These are phyloP conservation scores for Coracias cyanogaster DNA, from an alignment of 2,797 vertebrate genomes.

Conservation along the genomic window DNA sequence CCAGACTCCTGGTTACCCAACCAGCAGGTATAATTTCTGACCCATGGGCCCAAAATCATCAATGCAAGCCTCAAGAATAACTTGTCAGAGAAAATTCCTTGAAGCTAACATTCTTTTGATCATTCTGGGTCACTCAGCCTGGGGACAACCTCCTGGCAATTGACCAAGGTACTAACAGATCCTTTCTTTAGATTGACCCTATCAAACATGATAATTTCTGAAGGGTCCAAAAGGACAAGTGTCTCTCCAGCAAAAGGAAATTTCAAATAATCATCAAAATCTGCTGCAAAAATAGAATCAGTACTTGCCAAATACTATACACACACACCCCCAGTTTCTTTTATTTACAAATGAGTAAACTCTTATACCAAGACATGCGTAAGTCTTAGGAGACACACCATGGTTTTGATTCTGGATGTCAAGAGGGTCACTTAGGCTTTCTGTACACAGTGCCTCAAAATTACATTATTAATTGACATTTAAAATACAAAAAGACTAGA, in stretches of 20 bases:
- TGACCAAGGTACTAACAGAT: background rate
- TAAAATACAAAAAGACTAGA: background rate
- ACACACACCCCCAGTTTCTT: background rate
- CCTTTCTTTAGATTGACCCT: background rate
- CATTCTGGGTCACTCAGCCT: background rate
- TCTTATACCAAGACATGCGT: background rate
- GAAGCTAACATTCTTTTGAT: background rate
- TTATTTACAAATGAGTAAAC: background rate
- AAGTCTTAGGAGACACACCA: background rate
- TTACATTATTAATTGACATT: background rate
- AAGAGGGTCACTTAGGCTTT: background rate
- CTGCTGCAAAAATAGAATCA: background rate
- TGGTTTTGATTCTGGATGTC: background rate
- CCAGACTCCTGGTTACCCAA: background rate
- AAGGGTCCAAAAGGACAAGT: background rate
- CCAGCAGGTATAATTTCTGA: background rate
- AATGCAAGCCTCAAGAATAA: background rate
- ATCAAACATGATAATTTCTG: background rate
- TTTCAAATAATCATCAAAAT: background rate
- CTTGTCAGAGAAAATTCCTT: background rate
- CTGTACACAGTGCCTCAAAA: background rate
- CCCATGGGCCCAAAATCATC: background rate
- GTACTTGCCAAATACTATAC: background rate
- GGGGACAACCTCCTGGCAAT: background rate
- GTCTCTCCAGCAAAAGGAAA: background rate